These are phyloP conservation scores for Gymnothorax reevesii DNA, from an alignment of 2,797 vertebrate species.

Conservation along the genomic window DNA sequence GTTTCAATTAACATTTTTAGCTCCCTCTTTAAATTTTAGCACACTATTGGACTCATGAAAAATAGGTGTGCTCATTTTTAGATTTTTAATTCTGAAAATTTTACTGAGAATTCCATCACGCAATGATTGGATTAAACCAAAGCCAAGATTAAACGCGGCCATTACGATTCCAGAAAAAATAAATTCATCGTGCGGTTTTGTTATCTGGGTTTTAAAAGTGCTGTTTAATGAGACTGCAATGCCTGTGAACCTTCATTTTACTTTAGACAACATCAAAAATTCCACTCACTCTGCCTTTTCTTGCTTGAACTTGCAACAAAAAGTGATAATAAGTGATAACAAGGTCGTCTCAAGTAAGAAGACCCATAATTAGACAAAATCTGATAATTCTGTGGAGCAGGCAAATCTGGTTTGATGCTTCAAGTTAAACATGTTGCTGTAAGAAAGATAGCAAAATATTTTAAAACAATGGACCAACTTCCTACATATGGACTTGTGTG, in stretches of 20 bases:
- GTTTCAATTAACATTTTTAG: not conserved
- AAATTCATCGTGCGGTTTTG: not conserved
- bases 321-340: too few species aligned
- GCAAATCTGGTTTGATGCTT: not conserved
- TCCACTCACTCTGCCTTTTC: too few species aligned
- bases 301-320: too few species aligned
- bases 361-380: not conserved
- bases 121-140: not conserved
- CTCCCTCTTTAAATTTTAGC: not conserved
- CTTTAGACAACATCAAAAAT: not conserved
- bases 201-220: not conserved
- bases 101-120: not conserved
- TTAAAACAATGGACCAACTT: not conserved
- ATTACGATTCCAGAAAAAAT: not conserved
- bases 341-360: too few species aligned
- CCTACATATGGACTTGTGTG: not conserved
- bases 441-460: not conserved
- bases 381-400: not conserved
- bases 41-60: not conserved
- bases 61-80: not conserved
- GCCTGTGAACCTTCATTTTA: not conserved
- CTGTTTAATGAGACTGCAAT: not conserved
- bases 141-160: not conserved
- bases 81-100: not conserved
- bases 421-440: not conserved